phyloP scores from a whole-genome alignment of 2,888 invertebrate species.

The Esperia sulphurella region DNA sequence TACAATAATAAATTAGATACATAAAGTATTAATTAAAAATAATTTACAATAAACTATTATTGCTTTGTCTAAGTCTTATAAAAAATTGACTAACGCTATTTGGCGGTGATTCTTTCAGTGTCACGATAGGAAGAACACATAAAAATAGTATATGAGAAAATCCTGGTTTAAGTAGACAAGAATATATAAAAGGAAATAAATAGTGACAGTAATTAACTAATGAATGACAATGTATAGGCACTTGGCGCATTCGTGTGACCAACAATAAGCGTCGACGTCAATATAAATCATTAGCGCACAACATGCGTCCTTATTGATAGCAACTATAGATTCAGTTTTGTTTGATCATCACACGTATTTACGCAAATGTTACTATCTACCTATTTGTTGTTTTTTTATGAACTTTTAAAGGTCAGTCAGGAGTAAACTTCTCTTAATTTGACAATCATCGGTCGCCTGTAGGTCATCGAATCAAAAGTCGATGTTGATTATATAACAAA shows the following conservation, averaged over 20 bases:
- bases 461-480: background rate
- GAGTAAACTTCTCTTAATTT: background rate
- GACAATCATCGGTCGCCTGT: background rate
- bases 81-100: no score
- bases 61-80: no score
- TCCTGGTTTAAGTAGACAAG: no score
- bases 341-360: background rate
- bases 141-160: no score
- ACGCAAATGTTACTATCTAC: background rate
- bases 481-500: background rate
- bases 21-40: no score
- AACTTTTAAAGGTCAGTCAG: background rate
- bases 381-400: background rate
- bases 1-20: no score
- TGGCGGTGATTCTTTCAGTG: no score
- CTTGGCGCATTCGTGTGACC: background rate
- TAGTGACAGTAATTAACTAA: no score
- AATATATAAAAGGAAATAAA: no score
- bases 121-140: no score
- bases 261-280: background rate
- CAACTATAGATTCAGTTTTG: slow-evolving; percentile 3
- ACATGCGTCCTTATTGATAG: slow-evolving; percentile 6
- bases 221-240: no score
- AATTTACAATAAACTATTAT: no score
- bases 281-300: background rate